Percentiles rank a stretch among this genome's conserved stretches.
Evolutionary conservation across 2,113 vertebrate genomes (phyloP).

Genomic region (Protobothrops mucrosquamatus): DNA sequence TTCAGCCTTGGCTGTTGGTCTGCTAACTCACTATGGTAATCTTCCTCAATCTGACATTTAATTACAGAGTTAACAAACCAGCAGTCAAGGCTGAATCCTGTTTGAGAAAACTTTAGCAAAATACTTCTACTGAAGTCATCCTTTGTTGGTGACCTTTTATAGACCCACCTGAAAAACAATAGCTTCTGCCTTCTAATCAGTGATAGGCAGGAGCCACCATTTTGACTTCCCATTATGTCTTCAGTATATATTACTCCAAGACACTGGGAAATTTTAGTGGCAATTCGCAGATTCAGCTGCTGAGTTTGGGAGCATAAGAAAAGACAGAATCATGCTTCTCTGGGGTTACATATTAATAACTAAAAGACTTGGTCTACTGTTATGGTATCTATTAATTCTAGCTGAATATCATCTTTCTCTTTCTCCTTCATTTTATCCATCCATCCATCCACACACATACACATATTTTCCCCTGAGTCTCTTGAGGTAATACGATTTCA

Average conservation of each 20-base stretch:
- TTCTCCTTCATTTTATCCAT: not conserved
- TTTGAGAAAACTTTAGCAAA: not conserved
- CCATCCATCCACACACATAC: not conserved
- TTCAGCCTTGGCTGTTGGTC: not conserved
- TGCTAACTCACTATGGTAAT: not conserved
- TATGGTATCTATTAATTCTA: not conserved
- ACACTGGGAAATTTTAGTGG: not conserved
- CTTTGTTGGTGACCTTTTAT: not conserved
- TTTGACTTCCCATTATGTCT: not conserved
- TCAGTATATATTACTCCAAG: not conserved
- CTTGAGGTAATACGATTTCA: not conserved
- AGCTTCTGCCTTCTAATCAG: not conserved
- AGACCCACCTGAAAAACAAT: not conserved
- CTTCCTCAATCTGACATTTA: not conserved
- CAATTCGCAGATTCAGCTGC: not conserved
- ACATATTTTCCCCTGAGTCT: not conserved
- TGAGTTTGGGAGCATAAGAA: not conserved
- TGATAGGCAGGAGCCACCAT: not conserved
- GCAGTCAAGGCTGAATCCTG: not conserved
- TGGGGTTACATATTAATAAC: not conserved
- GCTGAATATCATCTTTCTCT: not conserved
- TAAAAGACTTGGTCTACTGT: not conserved
- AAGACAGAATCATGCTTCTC: not conserved
- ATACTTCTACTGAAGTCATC: not conserved
- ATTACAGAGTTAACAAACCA: not conserved